These are phyloP conservation scores for Turnix velox DNA, from an alignment of 2,113 vertebrate species.

Conservation along the genomic window DNA sequence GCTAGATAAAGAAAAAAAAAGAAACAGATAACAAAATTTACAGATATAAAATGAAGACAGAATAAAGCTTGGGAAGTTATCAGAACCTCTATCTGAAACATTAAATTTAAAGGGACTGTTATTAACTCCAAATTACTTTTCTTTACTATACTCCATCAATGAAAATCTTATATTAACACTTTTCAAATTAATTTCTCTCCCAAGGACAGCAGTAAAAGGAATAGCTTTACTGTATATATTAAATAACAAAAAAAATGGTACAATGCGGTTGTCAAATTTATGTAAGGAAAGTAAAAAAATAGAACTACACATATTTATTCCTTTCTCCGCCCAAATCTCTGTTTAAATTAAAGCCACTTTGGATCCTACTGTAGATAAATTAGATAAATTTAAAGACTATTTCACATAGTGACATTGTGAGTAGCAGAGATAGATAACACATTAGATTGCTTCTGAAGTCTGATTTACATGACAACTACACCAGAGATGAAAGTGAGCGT, in stretches of 20 bases:
- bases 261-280: neutral
- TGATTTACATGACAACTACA: neutral
- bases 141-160: neutral
- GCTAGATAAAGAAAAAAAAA: neutral
- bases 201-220: neutral
- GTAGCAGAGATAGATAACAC: neutral
- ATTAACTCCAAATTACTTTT: neutral
- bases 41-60: neutral
- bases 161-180: neutral
- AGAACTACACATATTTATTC: neutral
- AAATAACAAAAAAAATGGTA: neutral
- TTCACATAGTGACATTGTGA: neutral
- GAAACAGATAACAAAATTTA: neutral
- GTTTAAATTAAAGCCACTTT: neutral
- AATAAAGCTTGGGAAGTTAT: neutral
- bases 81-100: neutral
- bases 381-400: neutral
- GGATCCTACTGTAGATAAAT: neutral
- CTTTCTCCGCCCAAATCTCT: neutral
- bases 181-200: neutral
- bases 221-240: neutral
- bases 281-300: neutral
- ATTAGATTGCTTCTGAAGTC: neutral
- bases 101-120: neutral
- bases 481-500: neutral